Conservation (phyloP, 2,888 invertebrate genomes). For the Nudaria mundana region DNA sequence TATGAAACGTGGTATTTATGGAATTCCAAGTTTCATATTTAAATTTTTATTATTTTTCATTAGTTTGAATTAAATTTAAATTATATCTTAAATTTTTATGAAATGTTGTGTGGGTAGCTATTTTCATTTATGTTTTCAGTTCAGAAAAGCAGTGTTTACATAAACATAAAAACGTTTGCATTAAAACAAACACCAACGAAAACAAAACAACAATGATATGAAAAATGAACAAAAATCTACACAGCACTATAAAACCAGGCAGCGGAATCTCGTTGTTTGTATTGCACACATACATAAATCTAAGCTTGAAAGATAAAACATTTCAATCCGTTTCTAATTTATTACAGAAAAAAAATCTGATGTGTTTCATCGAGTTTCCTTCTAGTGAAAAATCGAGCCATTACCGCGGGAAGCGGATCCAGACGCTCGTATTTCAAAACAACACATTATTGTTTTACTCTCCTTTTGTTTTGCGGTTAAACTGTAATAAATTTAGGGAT, state of each 20-base stretch:
- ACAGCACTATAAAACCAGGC: constrained; percentile 11
- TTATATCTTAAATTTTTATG: no score
- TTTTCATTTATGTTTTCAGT: no score
- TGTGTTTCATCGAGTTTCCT: constrained; percentile 63
- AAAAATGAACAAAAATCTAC: background rate
- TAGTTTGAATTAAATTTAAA: no score
- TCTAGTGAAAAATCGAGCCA: constrained; percentile 73
- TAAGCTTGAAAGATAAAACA: constrained; percentile 39
- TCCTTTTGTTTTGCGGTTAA: constrained; percentile 64
- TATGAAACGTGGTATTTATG: no score
- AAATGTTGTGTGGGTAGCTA: no score
- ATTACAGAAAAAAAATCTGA: constrained; percentile 53
- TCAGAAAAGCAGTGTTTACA: no score
- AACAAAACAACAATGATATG: background rate
- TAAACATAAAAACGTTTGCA: background rate
- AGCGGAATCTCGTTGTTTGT: constrained; percentile 21
- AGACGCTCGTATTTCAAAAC: constrained; percentile 71
- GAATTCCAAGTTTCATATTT: no score
- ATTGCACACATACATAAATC: constrained; percentile 23
- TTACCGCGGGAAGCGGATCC: constrained; percentile 56
- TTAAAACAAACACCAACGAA: background rate
- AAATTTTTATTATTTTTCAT: no score
- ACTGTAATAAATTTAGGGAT: constrained; percentile 62
- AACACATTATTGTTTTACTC: constrained; percentile 76
- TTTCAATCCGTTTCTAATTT: constrained; percentile 57